Base-by-base conservation (phyloP, 2,797 vertebrate species). In the Rhinichthys osculus region DNA sequence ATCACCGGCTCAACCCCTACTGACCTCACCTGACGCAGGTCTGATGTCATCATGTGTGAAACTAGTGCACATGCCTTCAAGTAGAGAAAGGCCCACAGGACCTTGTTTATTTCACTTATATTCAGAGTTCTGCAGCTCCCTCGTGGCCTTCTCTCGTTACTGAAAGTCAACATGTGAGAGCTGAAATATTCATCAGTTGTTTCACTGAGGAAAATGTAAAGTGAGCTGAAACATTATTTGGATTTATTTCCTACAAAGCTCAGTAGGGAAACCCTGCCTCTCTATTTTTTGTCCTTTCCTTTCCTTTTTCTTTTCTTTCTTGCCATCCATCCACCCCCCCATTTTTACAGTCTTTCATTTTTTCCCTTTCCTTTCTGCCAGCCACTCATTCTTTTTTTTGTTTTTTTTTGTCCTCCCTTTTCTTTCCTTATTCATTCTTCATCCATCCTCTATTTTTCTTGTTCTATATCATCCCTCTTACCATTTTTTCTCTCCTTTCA, bases 151-250 rank as follows among this genome's bases (percentile, higher is more conserved):
- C 64, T 84, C 82, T 84, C 27, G 0, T 69, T 67, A 54, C 9
- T 69, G 59, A 30, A 52, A 78, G 73, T 70, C 66, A 59, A 47
- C 50, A 42, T 78, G 47, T 9, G 42, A 67, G 33, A 80, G 35
- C 13, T 70, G n/a, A 85, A 80, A 85, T 80, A 78, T 72, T 80
- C 6, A 79, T 35, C 8, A 47, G n/a, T 79, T 78, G 38, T 79
- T 72, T 38, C 13, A 23, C 23, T 30, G n/a, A 70, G 83, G 0
- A 10, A 70, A 57, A 57, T 57, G 11, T 78, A 70, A 84, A 6
- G 47, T 54, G 8, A 70, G 62, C 35, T 33, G 74, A 77, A 42
- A 67, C 64, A 69, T 50, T 64, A 47, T 77, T 52, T 57, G 33
- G n/a, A 54, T 59, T 19, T 14, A 54, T 70, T 78, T 78, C 4